A percentile compares a stretch with the other conserved stretches of the same genome.
These are phyloP conservation scores for Cololabis saira DNA, from an alignment of 2,113 vertebrate species.

Conservation along the genomic window DNA sequence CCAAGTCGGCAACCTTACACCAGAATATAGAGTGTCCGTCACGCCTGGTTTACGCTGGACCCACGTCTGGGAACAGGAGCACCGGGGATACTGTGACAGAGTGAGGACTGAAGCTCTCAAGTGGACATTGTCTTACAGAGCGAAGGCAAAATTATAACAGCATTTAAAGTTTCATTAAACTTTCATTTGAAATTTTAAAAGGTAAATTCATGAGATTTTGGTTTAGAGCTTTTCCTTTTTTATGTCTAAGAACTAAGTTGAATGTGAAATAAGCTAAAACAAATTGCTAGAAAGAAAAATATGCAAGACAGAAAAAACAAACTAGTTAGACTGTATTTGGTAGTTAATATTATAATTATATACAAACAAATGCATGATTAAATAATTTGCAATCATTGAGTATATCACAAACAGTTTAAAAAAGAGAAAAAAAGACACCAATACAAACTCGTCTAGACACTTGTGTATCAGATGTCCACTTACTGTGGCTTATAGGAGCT, in stretches of 20 bases:
- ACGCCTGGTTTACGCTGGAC: slow-evolving; percentile 69
- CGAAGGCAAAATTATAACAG: background rate
- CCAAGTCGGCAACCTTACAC: slow-evolving; percentile 62
- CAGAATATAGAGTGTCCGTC: slow-evolving; percentile 55
- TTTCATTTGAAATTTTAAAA: slow-evolving; percentile 2
- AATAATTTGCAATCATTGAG: background rate
- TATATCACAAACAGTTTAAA: too few relatives aligned
- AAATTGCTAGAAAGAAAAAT: background rate
- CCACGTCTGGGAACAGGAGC: slow-evolving; percentile 69
- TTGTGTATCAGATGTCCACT: slow-evolving; percentile 65
- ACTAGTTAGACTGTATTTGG: too few relatives aligned
- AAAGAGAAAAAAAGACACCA: slow-evolving; percentile 12
- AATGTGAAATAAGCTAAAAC: slow-evolving; percentile 10
- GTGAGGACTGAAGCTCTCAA: slow-evolving; percentile 34
- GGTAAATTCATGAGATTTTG: too few relatives aligned
- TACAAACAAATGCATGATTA: slow-evolving; percentile 1
- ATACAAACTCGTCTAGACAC: slow-evolving; percentile 66
- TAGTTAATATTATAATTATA: slow-evolving; percentile 8
- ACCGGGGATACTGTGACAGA: slow-evolving; percentile 58
- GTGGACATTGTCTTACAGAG: slow-evolving; percentile 25
- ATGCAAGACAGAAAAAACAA: slow-evolving; percentile 8
- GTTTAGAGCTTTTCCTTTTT: too few relatives aligned
- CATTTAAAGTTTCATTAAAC: slow-evolving; percentile 12
- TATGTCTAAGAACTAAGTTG: background rate
- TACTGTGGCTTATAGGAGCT: slow-evolving; percentile 64